Conservation (phyloP, 2,888 invertebrate species). For the Dromius quadrimaculatus region DNA sequence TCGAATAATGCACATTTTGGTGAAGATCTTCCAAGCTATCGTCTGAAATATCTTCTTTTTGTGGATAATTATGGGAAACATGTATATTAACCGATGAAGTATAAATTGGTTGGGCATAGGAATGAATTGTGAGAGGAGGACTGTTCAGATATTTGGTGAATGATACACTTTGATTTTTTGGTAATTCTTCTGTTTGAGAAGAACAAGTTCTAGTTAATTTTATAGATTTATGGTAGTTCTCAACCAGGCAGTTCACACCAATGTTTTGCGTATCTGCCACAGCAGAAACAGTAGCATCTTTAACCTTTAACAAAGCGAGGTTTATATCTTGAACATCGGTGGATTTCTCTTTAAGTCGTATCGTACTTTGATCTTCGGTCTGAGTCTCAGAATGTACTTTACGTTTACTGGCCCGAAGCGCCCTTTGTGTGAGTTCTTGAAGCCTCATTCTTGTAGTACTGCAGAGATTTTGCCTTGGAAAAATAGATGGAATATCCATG, state of each 20-base stretch:
- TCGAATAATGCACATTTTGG: slow-evolving; percentile 63
- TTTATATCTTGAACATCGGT: slow-evolving; percentile 71
- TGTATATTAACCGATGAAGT: slow-evolving; percentile 72
- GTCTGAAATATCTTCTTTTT: slow-evolving; percentile 65
- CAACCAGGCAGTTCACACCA: slow-evolving; percentile 67
- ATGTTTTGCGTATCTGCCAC: slow-evolving; percentile 66
- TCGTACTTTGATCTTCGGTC: slow-evolving; percentile 67
- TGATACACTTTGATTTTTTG: slow-evolving; percentile 58
- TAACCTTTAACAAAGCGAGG: slow-evolving; percentile 64
- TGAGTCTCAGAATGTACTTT: slow-evolving; percentile 72
- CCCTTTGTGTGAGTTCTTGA: slow-evolving; percentile 72
- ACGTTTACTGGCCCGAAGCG: slow-evolving; percentile 68
- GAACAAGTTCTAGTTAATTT: slow-evolving; percentile 64
- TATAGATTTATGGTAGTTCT: slow-evolving; percentile 60
- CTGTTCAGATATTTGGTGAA: slow-evolving; percentile 64
- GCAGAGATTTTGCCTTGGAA: slow-evolving; percentile 60
- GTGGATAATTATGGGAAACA: slow-evolving; percentile 69
- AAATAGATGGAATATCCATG: slow-evolving; percentile 60
- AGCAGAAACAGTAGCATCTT: slow-evolving; percentile 64
- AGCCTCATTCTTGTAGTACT: slow-evolving; percentile 72
- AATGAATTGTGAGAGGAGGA: slow-evolving; percentile 55
- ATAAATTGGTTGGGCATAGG: slow-evolving; percentile 62
- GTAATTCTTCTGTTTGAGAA: slow-evolving; percentile 56
- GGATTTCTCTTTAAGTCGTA: slow-evolving; percentile 71
- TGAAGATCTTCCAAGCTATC: slow-evolving; percentile 66